Evolutionary conservation across 2,797 vertebrate species (phyloP).

Genomic region (Hydrocynus forskahlii): DNA sequence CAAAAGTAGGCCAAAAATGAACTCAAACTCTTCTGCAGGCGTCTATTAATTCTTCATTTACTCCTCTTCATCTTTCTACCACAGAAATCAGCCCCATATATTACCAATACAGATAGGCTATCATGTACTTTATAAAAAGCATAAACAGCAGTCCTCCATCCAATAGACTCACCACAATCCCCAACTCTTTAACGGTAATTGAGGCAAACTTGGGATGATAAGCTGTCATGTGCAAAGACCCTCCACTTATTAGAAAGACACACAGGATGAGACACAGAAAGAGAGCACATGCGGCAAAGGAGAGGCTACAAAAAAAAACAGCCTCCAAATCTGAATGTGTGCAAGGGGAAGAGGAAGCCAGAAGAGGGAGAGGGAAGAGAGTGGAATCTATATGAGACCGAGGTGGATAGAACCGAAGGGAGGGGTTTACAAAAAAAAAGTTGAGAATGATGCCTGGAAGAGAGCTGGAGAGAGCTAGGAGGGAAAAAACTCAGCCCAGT

Average conservation of each 20-base stretch:
- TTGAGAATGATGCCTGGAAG: conserved; percentile 31
- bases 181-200: conserved; percentile 84
- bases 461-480: conserved; percentile 38
- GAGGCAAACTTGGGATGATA: conserved; percentile 96
- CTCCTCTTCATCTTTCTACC: conserved; percentile 60
- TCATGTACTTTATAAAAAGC: conserved; percentile 88
- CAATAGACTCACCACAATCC: conserved; percentile 68
- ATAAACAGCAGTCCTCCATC: conserved; percentile 76
- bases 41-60: neutral
- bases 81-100: conserved; percentile 66
- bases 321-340: conserved; percentile 15
- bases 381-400: conserved; percentile 29
- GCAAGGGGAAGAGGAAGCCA: conserved; percentile 17
- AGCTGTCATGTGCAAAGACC: conserved; percentile 96
- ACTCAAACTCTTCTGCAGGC: neutral
- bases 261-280: conserved; percentile 63
- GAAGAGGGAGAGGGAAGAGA: conserved; percentile 20
- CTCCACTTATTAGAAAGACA: conserved; percentile 93
- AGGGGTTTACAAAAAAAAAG: conserved; percentile 54
- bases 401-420: conserved; percentile 47
- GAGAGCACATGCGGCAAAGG: conserved; percentile 60
- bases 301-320: conserved; percentile 33
- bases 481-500: conserved; percentile 50
- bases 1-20: neutral
- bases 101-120: conserved; percentile 76